phyloP scores from a whole-genome alignment of 1,140 invertebrate genomes.

The Berghia stephanieae region DNA sequence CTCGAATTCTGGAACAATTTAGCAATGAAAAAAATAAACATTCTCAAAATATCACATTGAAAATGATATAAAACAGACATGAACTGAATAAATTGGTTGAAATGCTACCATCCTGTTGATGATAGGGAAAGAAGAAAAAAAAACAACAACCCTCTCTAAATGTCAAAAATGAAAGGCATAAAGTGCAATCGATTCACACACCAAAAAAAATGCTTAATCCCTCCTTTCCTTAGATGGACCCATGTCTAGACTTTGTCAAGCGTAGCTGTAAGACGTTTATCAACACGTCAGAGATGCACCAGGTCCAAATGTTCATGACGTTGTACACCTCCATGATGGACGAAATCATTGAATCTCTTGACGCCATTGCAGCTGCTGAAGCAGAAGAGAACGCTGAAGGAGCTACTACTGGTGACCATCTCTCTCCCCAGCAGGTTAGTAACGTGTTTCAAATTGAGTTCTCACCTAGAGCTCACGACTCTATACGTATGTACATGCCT shows the following conservation, averaged over 20 bases:
- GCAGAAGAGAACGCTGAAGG: constrained; percentile 35
- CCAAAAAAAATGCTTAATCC: neutral
- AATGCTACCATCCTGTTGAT: too few species aligned
- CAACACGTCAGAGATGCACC: constrained; percentile 82
- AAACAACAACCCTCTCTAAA: too few species aligned
- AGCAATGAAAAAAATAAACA: too few species aligned
- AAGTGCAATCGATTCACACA: too few species aligned
- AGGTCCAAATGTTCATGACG: constrained; percentile 67
- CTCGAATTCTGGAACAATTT: too few species aligned
- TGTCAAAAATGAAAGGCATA: too few species aligned
- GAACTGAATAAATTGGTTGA: too few species aligned
- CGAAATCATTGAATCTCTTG: constrained; percentile 56
- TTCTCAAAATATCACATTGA: too few species aligned
- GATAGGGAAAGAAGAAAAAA: too few species aligned
- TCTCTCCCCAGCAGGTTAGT: constrained; percentile 59
- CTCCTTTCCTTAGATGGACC: constrained; percentile 67
- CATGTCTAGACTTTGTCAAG: constrained; percentile 64
- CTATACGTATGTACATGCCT: too few species aligned
- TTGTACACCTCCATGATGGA: constrained; percentile 64
- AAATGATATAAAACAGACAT: too few species aligned
- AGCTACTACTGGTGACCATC: neutral
- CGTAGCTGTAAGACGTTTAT: constrained; percentile 80
- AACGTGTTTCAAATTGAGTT: neutral
- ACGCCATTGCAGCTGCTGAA: constrained; percentile 26
- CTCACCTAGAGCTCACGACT: too few species aligned